phyloP scores from a whole-genome alignment of 2,113 vertebrate genomes.

The Cyprinodon brontotheroides region DNA sequence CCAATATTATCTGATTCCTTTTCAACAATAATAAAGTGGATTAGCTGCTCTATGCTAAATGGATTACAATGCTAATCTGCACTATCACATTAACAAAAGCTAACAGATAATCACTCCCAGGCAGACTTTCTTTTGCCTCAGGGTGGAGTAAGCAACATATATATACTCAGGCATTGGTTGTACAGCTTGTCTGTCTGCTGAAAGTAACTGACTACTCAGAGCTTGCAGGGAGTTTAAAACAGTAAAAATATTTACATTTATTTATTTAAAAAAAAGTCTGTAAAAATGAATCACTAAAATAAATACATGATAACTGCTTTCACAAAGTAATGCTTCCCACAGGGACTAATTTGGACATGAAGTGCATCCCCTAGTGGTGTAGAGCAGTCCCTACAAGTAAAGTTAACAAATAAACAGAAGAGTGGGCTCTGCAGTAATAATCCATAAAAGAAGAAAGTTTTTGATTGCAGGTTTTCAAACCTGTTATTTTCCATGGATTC shows the following conservation, averaged over 20 bases:
- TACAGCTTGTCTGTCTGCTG: constrained; percentile 26
- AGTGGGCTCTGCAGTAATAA: constrained; percentile 11
- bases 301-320: constrained; percentile 1
- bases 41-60: constrained; percentile 81
- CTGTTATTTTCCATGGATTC: neutral
- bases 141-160: constrained; percentile 59
- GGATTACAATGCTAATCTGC: constrained; percentile 85
- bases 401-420: neutral
- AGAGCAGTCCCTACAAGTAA: constrained; percentile 25
- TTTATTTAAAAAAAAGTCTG: neutral
- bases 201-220: constrained; percentile 22
- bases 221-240: constrained; percentile 15
- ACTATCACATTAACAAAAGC: constrained; percentile 79
- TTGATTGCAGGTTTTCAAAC: constrained; percentile 1
- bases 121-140: constrained; percentile 60
- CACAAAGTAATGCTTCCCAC: neutral
- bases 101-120: constrained; percentile 71
- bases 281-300: neutral
- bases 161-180: constrained; percentile 13
- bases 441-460: neutral
- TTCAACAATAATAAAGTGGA: constrained; percentile 81
- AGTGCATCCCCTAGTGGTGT: constrained; percentile 72
- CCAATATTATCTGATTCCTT: constrained; percentile 77
- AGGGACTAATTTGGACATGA: constrained; percentile 11
- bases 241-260: constrained; percentile 15